Evolutionary conservation across 2,797 vertebrate species (phyloP), one percentile per base, ranked within the genome.

Genomic region (Eremophila alpestris): DNA sequence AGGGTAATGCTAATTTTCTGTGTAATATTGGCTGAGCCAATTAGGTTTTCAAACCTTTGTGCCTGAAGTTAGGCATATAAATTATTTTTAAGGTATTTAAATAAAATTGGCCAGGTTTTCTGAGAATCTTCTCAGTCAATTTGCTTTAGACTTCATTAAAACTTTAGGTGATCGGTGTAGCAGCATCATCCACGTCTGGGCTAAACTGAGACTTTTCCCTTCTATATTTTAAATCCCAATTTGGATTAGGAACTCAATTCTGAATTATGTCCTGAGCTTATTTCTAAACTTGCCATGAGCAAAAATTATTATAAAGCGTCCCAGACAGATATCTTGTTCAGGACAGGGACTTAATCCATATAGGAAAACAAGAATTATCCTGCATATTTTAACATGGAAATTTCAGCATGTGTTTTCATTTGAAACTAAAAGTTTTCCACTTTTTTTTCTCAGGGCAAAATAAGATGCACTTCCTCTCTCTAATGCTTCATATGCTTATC

Each of bases 51-150:
- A 92, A 94, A 83, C 76, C 55, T 92, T 87, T 89, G 43, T 91
- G 92, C 82, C 92, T 83, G 89, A 95, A 94, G 94, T 96, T 87
- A 92, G 94, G 51, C 71, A 69, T 91, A 91, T 93, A 91, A 95
- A 95, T 95, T 95, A 94, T 94, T 95, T 95, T 96, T 83, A 73
- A 88, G 62, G 55, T 73, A 78, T 94, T 95, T 96, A 94, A 94
- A 87, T 93, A 84, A 92, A 91, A 92, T 89, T 67, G 59, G 32
- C 32, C n/a, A 12, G 40, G 41, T 75, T 97, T 96, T 89, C 48
- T 49, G 30, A 71, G 63, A 48, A 86, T 89, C 51, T 71, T 93
- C 46, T 83, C 45, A 92, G 79, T 69, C 84, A 89, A 83, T 91
- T 95, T 96, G 40, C 87, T 86, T 94, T 76, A 93, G 48, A 88